Percentiles rank a stretch among this genome's conserved stretches.
These are phyloP conservation scores for Rhincodon typus DNA, from an alignment of 2,797 vertebrate species.

Conservation along the genomic window DNA sequence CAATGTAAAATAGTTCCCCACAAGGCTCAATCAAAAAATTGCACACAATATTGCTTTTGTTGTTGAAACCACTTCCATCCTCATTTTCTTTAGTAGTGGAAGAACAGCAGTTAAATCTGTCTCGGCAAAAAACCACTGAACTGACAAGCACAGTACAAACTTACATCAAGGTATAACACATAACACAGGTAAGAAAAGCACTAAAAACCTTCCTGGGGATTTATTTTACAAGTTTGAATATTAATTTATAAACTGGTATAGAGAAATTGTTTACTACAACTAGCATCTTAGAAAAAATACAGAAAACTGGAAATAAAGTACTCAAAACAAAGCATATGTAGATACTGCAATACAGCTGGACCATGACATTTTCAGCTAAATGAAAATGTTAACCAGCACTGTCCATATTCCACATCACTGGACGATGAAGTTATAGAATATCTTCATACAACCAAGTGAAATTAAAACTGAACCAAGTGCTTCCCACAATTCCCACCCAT, in stretches of 20 bases:
- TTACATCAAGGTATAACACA: too few relatives aligned
- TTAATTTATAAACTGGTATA: not conserved
- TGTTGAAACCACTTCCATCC: not conserved
- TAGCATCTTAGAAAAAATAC: not conserved
- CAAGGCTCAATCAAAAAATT: not conserved
- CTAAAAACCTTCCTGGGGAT: too few relatives aligned
- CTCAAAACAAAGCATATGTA: not conserved
- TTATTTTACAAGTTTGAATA: too few relatives aligned
- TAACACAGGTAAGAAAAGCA: too few relatives aligned
- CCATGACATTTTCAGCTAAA: not conserved
- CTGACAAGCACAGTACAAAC: not conserved
- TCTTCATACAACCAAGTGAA: not conserved
- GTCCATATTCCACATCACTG: not conserved
- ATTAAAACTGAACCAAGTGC: not conserved
- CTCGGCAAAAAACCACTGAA: too few relatives aligned
- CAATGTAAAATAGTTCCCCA: not conserved
- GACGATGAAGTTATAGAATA: not conserved
- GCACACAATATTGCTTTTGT: not conserved
- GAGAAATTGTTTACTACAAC: not conserved
- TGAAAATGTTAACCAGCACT: not conserved
- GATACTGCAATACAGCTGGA: not conserved
- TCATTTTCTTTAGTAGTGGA: not conserved
- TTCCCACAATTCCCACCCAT: not conserved
- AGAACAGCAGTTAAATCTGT: too few relatives aligned
- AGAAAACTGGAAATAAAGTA: not conserved